Percentiles rank a stretch among this genome's conserved stretches.
These are phyloP conservation scores for Rhodinocichla rosea DNA, from an alignment of 2,113 vertebrate genomes.

Conservation along the genomic window DNA sequence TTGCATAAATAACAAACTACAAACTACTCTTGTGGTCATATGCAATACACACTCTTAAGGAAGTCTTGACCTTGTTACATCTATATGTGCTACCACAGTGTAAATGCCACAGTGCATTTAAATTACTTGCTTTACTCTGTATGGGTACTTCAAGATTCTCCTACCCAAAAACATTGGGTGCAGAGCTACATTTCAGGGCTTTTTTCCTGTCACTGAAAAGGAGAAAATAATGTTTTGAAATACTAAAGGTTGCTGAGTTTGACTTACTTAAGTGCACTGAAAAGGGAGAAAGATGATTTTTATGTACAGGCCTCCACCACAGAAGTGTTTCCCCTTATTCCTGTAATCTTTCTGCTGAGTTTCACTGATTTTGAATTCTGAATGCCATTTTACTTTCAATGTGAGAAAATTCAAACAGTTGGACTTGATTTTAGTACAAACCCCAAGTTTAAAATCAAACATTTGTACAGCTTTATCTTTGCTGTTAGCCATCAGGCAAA, in stretches of 20 bases:
- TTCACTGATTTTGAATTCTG: background rate
- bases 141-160: background rate
- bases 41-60: background rate
- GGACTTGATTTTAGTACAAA: background rate
- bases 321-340: background rate
- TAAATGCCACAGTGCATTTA: background rate
- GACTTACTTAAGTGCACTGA: background rate
- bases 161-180: background rate
- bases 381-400: background rate
- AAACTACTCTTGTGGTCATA: background rate
- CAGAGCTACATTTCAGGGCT: background rate
- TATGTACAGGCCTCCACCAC: background rate
- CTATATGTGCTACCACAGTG: background rate
- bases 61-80: background rate
- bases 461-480: background rate
- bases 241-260: background rate
- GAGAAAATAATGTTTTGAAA: background rate
- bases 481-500: background rate
- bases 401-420: fast-evolving
- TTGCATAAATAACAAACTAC: background rate
- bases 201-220: background rate
- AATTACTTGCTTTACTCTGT: background rate
- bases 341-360: background rate
- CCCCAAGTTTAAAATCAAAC: background rate
- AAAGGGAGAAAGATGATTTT: background rate